Evolutionary conservation across 2,113 vertebrate species (phyloP).

Genomic region (Oplegnathus fasciatus): DNA sequence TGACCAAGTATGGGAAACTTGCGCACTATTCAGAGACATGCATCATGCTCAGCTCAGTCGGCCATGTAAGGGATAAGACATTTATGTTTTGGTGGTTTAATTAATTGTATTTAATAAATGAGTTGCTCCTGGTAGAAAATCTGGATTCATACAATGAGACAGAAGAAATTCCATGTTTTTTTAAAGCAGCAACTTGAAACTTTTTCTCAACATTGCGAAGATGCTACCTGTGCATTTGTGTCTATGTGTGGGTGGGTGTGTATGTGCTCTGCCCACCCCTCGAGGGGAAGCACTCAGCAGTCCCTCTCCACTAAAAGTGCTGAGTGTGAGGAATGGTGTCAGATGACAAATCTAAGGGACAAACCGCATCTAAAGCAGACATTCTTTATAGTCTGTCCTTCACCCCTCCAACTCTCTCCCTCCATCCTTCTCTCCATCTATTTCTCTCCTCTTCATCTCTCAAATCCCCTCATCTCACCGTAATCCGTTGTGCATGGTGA

Average conservation of each 20-base stretch:
- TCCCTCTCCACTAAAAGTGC: slow-evolving; percentile 78
- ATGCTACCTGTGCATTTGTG: slow-evolving; percentile 53
- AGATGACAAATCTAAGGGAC: slow-evolving; percentile 82
- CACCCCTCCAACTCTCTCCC: slow-evolving; percentile 26
- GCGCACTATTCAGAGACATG: neutral
- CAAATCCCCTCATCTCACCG: slow-evolving; percentile 7
- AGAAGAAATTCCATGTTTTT: neutral
- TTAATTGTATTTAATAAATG: neutral
- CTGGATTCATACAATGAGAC: neutral
- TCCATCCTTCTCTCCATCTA: slow-evolving; percentile 24
- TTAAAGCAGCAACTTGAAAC: slow-evolving; percentile 26
- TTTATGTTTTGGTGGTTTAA: neutral
- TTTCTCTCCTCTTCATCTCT: slow-evolving; percentile 28
- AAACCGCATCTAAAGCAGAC: slow-evolving; percentile 76
- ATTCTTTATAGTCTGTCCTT: slow-evolving; percentile 71
- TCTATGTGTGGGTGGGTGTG: slow-evolving; percentile 34
- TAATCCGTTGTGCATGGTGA: slow-evolving; percentile 23
- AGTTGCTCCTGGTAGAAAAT: neutral
- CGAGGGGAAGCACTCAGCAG: slow-evolving; percentile 63
- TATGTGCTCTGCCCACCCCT: slow-evolving; percentile 48
- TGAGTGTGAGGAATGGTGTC: slow-evolving; percentile 79
- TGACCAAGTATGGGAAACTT: neutral
- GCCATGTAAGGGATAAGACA: neutral
- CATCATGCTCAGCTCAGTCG: neutral
- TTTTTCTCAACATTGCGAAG: slow-evolving; percentile 15